A percentile compares a stretch with the other conserved stretches of the same genome.
Conservation (phyloP, 2,888 invertebrate species). For the Ganaspis brasiliensis region DNA sequence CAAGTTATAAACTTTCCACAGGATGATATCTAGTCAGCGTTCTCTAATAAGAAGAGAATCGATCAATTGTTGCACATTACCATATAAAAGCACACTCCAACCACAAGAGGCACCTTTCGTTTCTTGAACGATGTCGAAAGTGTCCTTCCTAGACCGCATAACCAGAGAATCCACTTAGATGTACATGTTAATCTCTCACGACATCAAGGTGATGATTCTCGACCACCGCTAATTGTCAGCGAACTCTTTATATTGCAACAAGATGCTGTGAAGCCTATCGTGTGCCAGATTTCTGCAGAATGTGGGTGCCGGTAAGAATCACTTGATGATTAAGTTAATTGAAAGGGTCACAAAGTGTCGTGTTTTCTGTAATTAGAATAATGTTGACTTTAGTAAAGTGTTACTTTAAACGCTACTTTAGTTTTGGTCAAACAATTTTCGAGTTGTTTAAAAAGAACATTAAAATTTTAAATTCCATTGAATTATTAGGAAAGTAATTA, state of each 20-base stretch:
- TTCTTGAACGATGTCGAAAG: constrained; percentile 28
- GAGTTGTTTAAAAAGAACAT: no score
- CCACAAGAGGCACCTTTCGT: constrained; percentile 27
- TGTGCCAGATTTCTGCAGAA: background rate
- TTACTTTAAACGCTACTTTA: no score
- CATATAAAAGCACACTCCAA: constrained; percentile 19
- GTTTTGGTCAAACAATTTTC: no score
- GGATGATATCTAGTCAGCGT: background rate
- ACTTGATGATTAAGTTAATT: no score
- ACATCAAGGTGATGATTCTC: constrained; percentile 25
- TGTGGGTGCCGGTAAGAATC: background rate
- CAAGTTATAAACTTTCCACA: background rate
- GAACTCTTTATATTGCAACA: background rate
- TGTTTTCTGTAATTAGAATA: no score
- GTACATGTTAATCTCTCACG: constrained; percentile 28
- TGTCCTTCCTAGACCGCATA: constrained; percentile 32
- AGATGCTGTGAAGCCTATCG: background rate
- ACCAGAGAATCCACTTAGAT: constrained; percentile 33
- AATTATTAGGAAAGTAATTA: no score
- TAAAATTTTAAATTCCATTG: no score
- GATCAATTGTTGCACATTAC: constrained; percentile 27
- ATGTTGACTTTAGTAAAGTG: no score
- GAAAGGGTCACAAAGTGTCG: no score
- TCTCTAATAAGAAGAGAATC: background rate
- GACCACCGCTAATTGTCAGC: constrained; percentile 9